Evolutionary conservation across 2,797 vertebrate genomes (phyloP).

Genomic region (Tragopan temminckii): DNA sequence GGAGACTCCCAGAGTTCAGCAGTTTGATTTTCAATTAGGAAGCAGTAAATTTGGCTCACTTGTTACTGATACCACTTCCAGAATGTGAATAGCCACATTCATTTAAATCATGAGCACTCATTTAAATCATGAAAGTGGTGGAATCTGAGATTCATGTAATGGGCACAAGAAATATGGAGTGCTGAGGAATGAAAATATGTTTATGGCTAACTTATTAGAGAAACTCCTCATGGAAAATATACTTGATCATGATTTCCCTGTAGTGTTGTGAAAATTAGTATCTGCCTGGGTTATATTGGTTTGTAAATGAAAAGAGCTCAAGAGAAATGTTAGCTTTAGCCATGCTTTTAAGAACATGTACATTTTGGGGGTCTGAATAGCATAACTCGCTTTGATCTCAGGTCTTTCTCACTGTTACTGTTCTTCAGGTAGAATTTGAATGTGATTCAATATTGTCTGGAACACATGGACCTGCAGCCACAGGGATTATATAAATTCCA

Average conservation of each 20-base stretch:
- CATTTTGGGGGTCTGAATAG: not conserved
- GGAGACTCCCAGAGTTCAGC: not conserved
- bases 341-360: constrained; percentile 8
- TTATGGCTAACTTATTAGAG: constrained; percentile 35
- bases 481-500: not conserved
- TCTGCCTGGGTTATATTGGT: not conserved
- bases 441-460: not conserved
- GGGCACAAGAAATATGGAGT: not conserved
- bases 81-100: not conserved
- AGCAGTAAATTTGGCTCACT: not conserved
- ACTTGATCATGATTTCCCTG: constrained; percentile 32
- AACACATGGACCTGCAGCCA: not conserved
- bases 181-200: not conserved
- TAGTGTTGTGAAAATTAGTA: constrained; percentile 32
- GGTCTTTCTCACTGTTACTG: not conserved
- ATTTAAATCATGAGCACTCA: not conserved
- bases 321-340: not conserved
- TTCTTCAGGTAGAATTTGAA: constrained; percentile 15
- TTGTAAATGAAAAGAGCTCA: constrained; percentile 18
- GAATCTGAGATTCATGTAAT: constrained; percentile 4
- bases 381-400: not conserved
- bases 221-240: not conserved
- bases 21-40: not conserved
- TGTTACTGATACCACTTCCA: not conserved
- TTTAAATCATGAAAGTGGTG: not conserved